phyloP scores from a whole-genome alignment of 2,888 invertebrate species.

The Drosophila merina region DNA sequence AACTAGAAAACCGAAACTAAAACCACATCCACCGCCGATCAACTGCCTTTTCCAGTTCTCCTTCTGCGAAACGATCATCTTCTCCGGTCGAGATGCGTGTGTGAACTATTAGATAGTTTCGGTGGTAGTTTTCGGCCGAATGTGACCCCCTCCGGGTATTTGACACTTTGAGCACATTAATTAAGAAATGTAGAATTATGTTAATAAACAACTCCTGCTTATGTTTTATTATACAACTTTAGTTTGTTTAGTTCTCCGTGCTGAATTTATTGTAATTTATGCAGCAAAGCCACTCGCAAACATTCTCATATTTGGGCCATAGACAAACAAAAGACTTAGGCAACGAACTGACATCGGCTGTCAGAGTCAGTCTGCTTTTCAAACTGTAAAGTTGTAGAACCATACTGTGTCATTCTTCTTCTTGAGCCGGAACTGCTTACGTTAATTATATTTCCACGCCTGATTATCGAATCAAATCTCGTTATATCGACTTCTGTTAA shows the following conservation, averaged over 20 bases:
- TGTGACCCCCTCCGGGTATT: slow-evolving; percentile 17
- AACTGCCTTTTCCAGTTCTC: slow-evolving; percentile 52
- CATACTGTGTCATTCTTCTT: slow-evolving; percentile 15
- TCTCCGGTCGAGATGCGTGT: slow-evolving; percentile 37
- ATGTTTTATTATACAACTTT: slow-evolving; percentile 5
- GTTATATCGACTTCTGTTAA: slow-evolving; percentile 29
- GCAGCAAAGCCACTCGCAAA: slow-evolving; percentile 17
- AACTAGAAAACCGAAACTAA: slow-evolving; percentile 49
- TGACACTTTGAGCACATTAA: slow-evolving; percentile 29
- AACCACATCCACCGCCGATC: slow-evolving; percentile 23
- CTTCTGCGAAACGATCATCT: slow-evolving; percentile 22
- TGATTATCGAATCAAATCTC: slow-evolving; percentile 26
- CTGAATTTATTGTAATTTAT: slow-evolving; percentile 54
- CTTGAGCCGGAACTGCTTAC: slow-evolving; percentile 42
- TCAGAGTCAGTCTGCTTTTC: slow-evolving; percentile 55
- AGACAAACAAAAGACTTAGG: slow-evolving; percentile 34
- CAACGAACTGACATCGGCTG: slow-evolving; percentile 26
- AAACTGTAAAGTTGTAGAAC: slow-evolving; percentile 41
- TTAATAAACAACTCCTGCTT: slow-evolving; percentile 31
- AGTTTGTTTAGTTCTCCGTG: neutral
- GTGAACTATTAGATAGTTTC: slow-evolving; percentile 40
- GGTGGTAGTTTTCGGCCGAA: slow-evolving; percentile 13
- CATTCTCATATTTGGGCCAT: slow-evolving; percentile 21
- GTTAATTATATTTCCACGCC: slow-evolving; percentile 18
- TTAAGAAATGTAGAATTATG: slow-evolving; percentile 22